Percentiles rank a stretch among this genome's conserved stretches.
Evolutionary conservation across 2,888 invertebrate species (phyloP).

Genomic region (Meiosimyza decipiens): DNA sequence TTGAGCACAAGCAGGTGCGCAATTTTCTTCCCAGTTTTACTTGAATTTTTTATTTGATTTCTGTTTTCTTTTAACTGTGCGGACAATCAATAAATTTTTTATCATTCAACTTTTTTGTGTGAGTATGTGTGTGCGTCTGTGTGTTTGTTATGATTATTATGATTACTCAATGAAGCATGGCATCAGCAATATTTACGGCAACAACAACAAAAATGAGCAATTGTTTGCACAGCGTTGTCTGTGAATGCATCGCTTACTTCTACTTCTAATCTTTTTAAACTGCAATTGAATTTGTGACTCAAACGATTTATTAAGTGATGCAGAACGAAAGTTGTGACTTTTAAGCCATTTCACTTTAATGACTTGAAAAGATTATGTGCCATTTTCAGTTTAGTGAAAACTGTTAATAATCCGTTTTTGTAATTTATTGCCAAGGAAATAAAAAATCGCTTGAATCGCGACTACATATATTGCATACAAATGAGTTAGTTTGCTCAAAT

Average conservation of each 20-base stretch:
- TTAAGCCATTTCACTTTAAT: not conserved
- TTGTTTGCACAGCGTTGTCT: too few species aligned
- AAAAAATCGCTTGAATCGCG: not conserved
- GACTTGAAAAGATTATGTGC: not conserved
- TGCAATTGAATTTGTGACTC: conserved; percentile 24
- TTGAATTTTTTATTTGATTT: conserved; percentile 44
- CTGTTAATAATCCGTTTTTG: conserved; percentile 17
- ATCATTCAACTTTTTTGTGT: conserved; percentile 49
- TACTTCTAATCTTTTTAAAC: conserved; percentile 13
- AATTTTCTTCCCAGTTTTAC: conserved; percentile 8
- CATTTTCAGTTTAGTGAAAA: conserved; percentile 7
- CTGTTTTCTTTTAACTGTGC: conserved; percentile 32
- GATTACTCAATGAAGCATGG: conserved; percentile 36
- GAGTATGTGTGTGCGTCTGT: not conserved
- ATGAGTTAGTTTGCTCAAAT: not conserved
- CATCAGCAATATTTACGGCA: conserved; percentile 12
- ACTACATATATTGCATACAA: not conserved
- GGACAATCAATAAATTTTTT: conserved; percentile 39
- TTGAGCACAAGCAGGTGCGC: conserved; percentile 32
- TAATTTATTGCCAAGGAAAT: conserved; percentile 22
- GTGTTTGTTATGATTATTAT: conserved; percentile 39
- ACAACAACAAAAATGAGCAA: not conserved
- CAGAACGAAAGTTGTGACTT: conserved; percentile 22
- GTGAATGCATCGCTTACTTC: not conserved
- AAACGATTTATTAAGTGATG: conserved; percentile 37